Evolutionary conservation across 2,113 vertebrate species (phyloP).

Genomic region (Diadophis punctatus): DNA sequence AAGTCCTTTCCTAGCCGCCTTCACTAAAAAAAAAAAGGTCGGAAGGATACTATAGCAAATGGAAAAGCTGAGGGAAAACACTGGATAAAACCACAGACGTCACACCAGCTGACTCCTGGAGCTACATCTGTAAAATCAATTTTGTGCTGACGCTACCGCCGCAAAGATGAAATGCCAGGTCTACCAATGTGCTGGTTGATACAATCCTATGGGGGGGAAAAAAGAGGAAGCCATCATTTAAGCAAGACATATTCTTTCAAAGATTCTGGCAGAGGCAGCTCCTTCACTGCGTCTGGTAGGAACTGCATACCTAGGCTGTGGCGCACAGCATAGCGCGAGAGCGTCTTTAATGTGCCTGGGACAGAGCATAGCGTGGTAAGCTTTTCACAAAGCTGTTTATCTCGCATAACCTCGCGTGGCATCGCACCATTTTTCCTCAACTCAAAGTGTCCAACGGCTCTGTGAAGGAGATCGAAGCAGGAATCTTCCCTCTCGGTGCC

Average conservation of each 20-base stretch:
- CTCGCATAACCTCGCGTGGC: conserved; percentile 84
- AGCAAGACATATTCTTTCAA: conserved; percentile 90
- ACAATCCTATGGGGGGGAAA: neutral
- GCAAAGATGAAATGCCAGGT: accelerated
- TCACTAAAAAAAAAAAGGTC: neutral
- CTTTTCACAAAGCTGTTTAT: conserved; percentile 85
- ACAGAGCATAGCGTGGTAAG: conserved; percentile 79
- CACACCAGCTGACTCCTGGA: neutral
- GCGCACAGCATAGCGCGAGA: conserved; percentile 83
- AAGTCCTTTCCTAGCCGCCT: neutral
- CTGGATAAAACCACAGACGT: neutral
- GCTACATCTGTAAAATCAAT: neutral
- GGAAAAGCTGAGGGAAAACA: neutral
- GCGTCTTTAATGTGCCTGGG: conserved; percentile 79
- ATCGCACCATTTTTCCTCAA: conserved; percentile 81
- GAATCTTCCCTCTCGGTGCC: conserved; percentile 89
- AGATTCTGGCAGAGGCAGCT: conserved; percentile 85
- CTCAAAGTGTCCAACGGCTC: conserved; percentile 82
- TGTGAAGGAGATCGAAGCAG: conserved; percentile 85
- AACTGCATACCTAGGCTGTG: conserved; percentile 83
- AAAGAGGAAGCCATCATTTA: conserved; percentile 54
- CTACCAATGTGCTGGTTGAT: neutral
- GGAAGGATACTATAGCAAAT: neutral
- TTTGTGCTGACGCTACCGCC: accelerated
- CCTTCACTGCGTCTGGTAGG: conserved; percentile 84